A percentile compares a stretch with the other conserved stretches of the same genome.
Evolutionary conservation across 2,888 invertebrate species (phyloP).

Genomic region (Sesia apiformis): DNA sequence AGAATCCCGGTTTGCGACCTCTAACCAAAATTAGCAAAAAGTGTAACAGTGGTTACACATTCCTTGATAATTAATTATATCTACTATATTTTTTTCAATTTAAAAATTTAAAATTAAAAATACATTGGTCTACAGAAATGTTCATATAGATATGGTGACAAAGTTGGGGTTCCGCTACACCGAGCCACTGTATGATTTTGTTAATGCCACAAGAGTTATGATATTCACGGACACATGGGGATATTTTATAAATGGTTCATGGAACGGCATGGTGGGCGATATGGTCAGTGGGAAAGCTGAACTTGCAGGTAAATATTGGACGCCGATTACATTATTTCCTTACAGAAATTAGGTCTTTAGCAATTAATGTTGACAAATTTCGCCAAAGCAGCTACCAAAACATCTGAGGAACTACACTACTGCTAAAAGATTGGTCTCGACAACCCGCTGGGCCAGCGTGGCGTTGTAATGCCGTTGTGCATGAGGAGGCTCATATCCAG

Average conservation of each 20-base stretch:
- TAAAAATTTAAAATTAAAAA: too few species aligned
- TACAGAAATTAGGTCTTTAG: not conserved
- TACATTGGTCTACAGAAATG: slow-evolving; percentile 20
- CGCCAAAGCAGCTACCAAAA: too few species aligned
- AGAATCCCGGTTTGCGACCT: too few species aligned
- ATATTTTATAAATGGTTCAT: slow-evolving; percentile 36
- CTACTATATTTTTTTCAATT: too few species aligned
- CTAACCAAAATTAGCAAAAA: too few species aligned
- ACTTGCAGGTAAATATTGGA: slow-evolving; percentile 28
- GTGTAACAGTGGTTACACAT: too few species aligned
- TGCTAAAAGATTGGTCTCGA: too few species aligned
- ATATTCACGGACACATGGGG: slow-evolving; percentile 43
- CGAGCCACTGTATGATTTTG: slow-evolving; percentile 30
- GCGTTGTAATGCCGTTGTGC: too few species aligned
- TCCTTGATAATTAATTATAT: too few species aligned
- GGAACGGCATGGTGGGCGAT: slow-evolving; percentile 45
- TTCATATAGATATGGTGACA: slow-evolving; percentile 22
- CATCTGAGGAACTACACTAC: too few species aligned
- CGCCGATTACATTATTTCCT: not conserved
- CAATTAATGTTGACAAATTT: not conserved
- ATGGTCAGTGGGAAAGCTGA: slow-evolving; percentile 35
- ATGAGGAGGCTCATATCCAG: too few species aligned
- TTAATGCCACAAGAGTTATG: slow-evolving; percentile 32
- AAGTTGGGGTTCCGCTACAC: slow-evolving; percentile 28
- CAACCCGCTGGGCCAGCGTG: too few species aligned